Evolutionary conservation across 2,888 invertebrate genomes (phyloP), one percentile per base, ranked within the genome.

Genomic region (Augiades crinisus): DNA sequence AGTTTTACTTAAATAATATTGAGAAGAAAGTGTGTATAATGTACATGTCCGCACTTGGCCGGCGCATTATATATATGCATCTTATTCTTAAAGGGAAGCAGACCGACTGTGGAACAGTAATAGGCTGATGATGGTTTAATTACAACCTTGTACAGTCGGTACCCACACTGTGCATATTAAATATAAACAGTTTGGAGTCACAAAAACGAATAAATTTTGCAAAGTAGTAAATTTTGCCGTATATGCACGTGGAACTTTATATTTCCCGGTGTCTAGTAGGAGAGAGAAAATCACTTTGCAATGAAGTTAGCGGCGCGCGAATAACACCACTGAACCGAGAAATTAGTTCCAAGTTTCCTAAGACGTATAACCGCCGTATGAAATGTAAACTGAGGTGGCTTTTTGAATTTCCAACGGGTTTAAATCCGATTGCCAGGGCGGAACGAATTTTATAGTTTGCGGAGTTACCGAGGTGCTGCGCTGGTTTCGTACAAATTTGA

Each of bases 211-310:
- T n/a, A n/a, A n/a, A n/a, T n/a, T n/a, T n/a, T n/a, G 1, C 8
- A 24, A 24, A 24, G 10, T 8, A 27, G 17, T 16, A 41, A 41
- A 30, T 43, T 33, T 63, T 56, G 67, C 66, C 73, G n/a, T n/a
- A n/a, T n/a, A 75, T 75, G 72, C 72, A 64, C 64, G 68, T 64
- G 60, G 65, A 71, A 68, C 68, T 64, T 66, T 64, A 69, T 60
- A 62, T 59, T 63, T 68, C 31, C 40, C 31, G 13, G 22, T 3
- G 30, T 30, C 41, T 43, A 40, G 40, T 33, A 22, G 69, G 66
- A 68, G 67, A 72, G 69, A 76, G 78, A 77, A 84, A 88, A 85
- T 87, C 86, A 87, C 81, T 87, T 87, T 83, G 81, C 79, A 78
- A 81, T 80, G 81, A 81, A 85, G 81, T 85, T 83, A 78, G 75